These are phyloP conservation scores for Limonius californicus DNA, from an alignment of 1,140 invertebrate species.

Conservation along the genomic window DNA sequence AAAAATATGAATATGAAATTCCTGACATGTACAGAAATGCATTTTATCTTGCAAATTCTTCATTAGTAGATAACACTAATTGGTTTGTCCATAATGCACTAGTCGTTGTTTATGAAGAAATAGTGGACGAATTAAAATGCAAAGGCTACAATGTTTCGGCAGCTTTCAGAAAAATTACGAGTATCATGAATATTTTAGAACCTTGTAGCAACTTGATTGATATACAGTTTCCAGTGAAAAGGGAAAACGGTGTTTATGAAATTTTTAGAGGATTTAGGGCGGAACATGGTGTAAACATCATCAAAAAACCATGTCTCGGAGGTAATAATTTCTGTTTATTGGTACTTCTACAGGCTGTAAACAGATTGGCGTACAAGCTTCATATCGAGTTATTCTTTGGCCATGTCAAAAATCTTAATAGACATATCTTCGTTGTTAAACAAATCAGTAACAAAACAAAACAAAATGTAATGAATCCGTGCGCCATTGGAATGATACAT, in stretches of 20 bases:
- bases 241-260: slow-evolving; percentile 72
- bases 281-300: slow-evolving; percentile 73
- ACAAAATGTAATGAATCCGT: too few relatives aligned
- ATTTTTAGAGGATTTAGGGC: slow-evolving; percentile 79
- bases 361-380: too few relatives aligned
- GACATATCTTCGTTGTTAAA: too few relatives aligned
- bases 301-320: slow-evolving; percentile 39
- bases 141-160: slow-evolving; percentile 58
- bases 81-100: slow-evolving; percentile 70
- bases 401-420: too few relatives aligned
- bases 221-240: slow-evolving; percentile 74
- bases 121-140: slow-evolving; percentile 59
- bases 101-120: slow-evolving; percentile 57
- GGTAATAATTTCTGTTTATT: too few relatives aligned
- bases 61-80: slow-evolving; percentile 68
- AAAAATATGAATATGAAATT: slow-evolving; percentile 50
- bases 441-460: too few relatives aligned
- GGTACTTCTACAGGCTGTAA: too few relatives aligned
- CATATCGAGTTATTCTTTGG: too few relatives aligned
- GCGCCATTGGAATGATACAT: too few relatives aligned
- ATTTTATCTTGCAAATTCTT: slow-evolving; percentile 58
- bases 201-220: slow-evolving; percentile 71
- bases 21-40: slow-evolving; percentile 57
- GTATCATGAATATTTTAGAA: slow-evolving; percentile 69
- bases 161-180: slow-evolving; percentile 59